Percentiles rank a stretch among this genome's conserved stretches.
Evolutionary conservation across 2,888 invertebrate genomes (phyloP).

Genomic region (Gonocerus acuteangulatus): DNA sequence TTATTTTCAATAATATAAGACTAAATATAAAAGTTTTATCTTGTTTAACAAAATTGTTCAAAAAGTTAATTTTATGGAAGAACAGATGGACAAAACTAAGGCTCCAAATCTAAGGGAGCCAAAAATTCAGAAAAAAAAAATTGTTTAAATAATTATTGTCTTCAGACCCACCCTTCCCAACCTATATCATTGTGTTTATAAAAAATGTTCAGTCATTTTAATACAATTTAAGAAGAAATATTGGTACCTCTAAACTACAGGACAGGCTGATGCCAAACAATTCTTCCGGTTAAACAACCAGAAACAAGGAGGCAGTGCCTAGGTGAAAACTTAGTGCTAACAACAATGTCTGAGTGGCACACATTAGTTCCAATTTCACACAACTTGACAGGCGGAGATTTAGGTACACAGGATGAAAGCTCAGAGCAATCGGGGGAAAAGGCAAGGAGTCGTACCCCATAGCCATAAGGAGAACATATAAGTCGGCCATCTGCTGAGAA

Average conservation of each 20-base stretch:
- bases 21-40: too few relatives aligned
- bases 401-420: constrained; percentile 59
- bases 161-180: too few relatives aligned
- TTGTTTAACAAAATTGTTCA: too few relatives aligned
- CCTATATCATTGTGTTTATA: not conserved
- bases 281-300: constrained; percentile 80
- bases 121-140: too few relatives aligned
- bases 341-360: constrained; percentile 74
- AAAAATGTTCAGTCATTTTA: constrained; percentile 12
- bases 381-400: constrained; percentile 47
- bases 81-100: too few relatives aligned
- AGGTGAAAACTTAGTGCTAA: constrained; percentile 85
- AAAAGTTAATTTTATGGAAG: too few relatives aligned
- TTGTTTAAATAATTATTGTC: too few relatives aligned
- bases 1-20: too few relatives aligned
- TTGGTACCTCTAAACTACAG: constrained; percentile 30
- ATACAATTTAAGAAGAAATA: not conserved
- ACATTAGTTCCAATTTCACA: constrained; percentile 61
- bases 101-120: too few relatives aligned
- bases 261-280: constrained; percentile 80
- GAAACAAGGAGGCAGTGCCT: constrained; percentile 77
- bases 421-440: constrained; percentile 72
- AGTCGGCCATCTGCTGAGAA: constrained; percentile 85
- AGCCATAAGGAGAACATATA: constrained; percentile 82
- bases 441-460: constrained; percentile 75